These are phyloP conservation scores for Linhomoeus sp. DNA, from an alignment of 2,888 invertebrate species.

Conservation along the genomic window DNA sequence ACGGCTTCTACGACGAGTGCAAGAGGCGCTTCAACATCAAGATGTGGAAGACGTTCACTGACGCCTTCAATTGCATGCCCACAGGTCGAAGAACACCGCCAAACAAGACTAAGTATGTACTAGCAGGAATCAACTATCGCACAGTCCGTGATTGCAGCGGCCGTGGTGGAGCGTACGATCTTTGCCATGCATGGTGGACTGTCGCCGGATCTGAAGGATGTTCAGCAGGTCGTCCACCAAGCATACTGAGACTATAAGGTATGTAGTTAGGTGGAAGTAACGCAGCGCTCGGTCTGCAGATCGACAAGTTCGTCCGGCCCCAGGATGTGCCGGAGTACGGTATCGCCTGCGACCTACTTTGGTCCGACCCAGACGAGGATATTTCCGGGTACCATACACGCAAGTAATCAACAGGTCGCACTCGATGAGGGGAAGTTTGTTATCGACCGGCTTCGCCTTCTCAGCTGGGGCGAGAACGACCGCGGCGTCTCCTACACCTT, in stretches of 20 bases:
- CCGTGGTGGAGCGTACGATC: conserved; percentile 36
- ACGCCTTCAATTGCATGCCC: conserved; percentile 37
- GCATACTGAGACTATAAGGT: too few species aligned
- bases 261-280: too few species aligned
- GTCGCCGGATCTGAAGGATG: conserved; percentile 33
- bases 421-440: too few species aligned
- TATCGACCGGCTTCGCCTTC: too few species aligned
- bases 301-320: conserved; percentile 26
- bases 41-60: conserved; percentile 38
- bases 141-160: conserved; percentile 27
- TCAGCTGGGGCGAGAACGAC: conserved; percentile 36
- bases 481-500: conserved; percentile 38
- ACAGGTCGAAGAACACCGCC: conserved; percentile 20
- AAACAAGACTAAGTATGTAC: too few species aligned
- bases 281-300: too few species aligned
- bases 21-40: conserved; percentile 36
- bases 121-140: too few species aligned
- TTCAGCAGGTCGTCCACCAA: conserved; percentile 28
- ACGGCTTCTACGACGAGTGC: conserved; percentile 40
- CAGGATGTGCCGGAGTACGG: conserved; percentile 31
- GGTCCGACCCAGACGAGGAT: conserved; percentile 18
- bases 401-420: too few species aligned
- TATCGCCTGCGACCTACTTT: conserved; percentile 31
- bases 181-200: conserved; percentile 39
- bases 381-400: too few species aligned